Evolutionary conservation across 2,797 vertebrate species (phyloP).

Genomic region (Poecilia wingei): DNA sequence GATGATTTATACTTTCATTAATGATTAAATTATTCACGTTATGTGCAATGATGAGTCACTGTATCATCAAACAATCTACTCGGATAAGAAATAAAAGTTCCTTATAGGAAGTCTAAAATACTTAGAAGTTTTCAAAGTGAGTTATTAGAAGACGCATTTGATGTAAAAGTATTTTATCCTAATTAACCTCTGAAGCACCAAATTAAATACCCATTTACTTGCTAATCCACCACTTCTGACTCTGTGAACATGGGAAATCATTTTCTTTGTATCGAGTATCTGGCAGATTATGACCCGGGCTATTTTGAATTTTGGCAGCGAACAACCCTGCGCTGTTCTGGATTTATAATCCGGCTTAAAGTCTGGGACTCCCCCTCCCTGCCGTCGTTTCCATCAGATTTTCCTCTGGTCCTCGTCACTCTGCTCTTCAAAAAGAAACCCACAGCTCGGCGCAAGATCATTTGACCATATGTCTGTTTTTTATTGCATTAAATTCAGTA

Average conservation of each 20-base stretch:
- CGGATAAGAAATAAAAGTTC: not conserved
- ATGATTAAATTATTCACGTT: not conserved
- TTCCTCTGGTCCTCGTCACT: conserved; percentile 12
- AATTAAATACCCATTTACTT: conserved; percentile 30
- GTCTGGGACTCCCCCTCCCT: conserved; percentile 40
- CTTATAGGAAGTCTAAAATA: not conserved
- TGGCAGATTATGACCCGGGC: conserved; percentile 50
- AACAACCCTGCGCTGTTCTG: conserved; percentile 53
- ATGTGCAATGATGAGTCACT: not conserved
- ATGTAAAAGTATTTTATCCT: conserved; percentile 10
- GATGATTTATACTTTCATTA: not conserved
- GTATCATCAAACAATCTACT: not conserved
- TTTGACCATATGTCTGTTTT: conserved; percentile 59
- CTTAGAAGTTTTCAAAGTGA: not conserved
- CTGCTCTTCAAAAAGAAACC: conserved; percentile 48
- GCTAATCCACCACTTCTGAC: conserved; percentile 39
- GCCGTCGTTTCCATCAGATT: conserved; percentile 51
- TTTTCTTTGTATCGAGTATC: conserved; percentile 42
- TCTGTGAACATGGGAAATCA: conserved; percentile 23
- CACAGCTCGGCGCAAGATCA: conserved; percentile 27
- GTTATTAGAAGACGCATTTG: conserved; percentile 7
- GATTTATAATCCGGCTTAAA: conserved; percentile 64
- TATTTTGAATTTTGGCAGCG: conserved; percentile 53
- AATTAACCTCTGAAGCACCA: conserved; percentile 15
- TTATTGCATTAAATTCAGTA: conserved; percentile 79